Conservation (phyloP, 2,888 invertebrate genomes). For the Amphimallon solstitiale region DNA sequence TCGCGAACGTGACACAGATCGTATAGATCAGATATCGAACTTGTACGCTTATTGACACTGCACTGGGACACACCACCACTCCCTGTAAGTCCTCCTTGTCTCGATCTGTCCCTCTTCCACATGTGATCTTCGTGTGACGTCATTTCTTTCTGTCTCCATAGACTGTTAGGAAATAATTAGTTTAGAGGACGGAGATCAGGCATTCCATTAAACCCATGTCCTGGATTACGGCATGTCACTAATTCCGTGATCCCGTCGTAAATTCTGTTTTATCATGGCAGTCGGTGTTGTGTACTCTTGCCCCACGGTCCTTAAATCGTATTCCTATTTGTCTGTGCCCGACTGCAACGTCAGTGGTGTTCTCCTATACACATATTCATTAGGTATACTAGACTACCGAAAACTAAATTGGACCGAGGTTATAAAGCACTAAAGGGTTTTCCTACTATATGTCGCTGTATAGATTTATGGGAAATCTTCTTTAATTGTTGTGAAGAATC, state of each 20-base stretch:
- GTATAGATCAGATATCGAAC: slow-evolving; percentile 35
- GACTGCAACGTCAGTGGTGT: slow-evolving; percentile 11
- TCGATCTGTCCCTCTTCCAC: too few relatives aligned
- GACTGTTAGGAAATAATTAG: slow-evolving; percentile 52
- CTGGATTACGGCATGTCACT: slow-evolving; percentile 54
- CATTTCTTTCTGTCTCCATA: too few relatives aligned
- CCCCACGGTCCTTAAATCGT: slow-evolving; percentile 40
- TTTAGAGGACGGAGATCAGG: slow-evolving; percentile 54
- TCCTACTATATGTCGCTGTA: too few relatives aligned
- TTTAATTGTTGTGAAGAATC: too few relatives aligned
- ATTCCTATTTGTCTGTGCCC: slow-evolving; percentile 28
- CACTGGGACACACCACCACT: too few relatives aligned
- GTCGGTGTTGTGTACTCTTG: slow-evolving; percentile 49
- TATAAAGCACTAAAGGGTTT: too few relatives aligned
- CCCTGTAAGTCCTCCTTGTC: slow-evolving; percentile 9
- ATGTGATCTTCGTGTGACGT: too few relatives aligned
- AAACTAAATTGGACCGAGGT: too few relatives aligned
- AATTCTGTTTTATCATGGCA: slow-evolving; percentile 56
- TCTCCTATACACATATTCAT: not conserved
- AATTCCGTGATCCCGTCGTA: slow-evolving; percentile 56
- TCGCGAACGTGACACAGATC: slow-evolving; percentile 34
- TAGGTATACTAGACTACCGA: too few relatives aligned
- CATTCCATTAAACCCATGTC: slow-evolving; percentile 54
- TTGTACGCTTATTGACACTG: slow-evolving; percentile 44
- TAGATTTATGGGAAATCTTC: too few relatives aligned